phyloP scores from a whole-genome alignment of 2,797 vertebrate genomes.

The Cynodonichthys magdalenae region DNA sequence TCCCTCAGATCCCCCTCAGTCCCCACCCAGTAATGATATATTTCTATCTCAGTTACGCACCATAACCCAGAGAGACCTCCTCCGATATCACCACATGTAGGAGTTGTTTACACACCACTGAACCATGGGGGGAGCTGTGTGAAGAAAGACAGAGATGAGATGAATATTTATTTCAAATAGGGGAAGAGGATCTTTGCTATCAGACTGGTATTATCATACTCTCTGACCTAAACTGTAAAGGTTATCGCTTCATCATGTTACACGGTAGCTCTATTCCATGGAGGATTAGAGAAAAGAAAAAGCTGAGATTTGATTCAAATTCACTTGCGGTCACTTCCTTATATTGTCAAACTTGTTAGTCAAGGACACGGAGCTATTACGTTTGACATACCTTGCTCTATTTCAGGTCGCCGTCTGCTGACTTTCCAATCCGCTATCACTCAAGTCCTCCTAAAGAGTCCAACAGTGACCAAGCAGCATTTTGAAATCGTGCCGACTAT shows the following conservation, averaged over 20 bases:
- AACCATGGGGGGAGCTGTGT: constrained; percentile 62
- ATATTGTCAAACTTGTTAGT: constrained; percentile 68
- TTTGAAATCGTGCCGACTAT: constrained; percentile 41
- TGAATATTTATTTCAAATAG: constrained; percentile 77
- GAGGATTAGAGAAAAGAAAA: constrained; percentile 36
- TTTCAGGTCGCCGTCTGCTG: constrained; percentile 41
- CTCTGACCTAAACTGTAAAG: constrained; percentile 75
- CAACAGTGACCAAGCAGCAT: constrained; percentile 42
- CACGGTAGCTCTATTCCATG: constrained; percentile 58
- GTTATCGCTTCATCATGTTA: constrained; percentile 77
- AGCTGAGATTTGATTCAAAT: constrained; percentile 60
- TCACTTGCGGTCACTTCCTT: constrained; percentile 38
- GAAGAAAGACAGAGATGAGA: constrained; percentile 69
- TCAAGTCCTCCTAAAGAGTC: constrained; percentile 38
- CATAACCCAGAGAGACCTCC: constrained; percentile 70
- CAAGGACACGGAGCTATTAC: constrained; percentile 64
- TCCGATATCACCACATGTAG: constrained; percentile 75
- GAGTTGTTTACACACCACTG: constrained; percentile 78
- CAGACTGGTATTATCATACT: constrained; percentile 64
- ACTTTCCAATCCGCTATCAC: constrained; percentile 31
- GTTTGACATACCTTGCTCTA: constrained; percentile 24
- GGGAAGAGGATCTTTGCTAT: constrained; percentile 61
- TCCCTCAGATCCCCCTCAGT: constrained; percentile 68
- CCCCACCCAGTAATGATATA: constrained; percentile 77
- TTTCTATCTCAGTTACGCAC: constrained; percentile 77